A percentile compares a stretch with the other conserved stretches of the same genome.
phyloP scores from a whole-genome alignment of 1,140 invertebrate genomes.

The Pseudoatta argentina region DNA sequence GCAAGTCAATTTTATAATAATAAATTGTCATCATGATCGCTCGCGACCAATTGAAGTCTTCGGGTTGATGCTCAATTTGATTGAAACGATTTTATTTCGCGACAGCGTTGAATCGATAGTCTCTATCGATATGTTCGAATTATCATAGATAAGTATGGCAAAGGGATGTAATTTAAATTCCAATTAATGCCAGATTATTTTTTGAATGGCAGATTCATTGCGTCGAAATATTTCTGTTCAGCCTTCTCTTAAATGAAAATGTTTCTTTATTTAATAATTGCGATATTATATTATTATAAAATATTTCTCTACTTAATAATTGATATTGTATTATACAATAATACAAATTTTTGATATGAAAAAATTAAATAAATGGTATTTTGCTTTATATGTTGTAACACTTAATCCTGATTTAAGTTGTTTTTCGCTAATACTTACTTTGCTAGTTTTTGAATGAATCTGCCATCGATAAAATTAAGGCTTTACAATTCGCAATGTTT shows the following conservation, averaged over 20 bases:
- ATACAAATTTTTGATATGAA: background rate
- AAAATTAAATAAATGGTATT: constrained; percentile 8
- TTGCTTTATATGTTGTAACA: background rate
- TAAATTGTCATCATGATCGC: background rate
- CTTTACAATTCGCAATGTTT: background rate
- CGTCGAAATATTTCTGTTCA: background rate
- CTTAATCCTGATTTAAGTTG: background rate
- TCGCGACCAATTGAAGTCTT: constrained; percentile 6
- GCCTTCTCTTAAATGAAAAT: background rate
- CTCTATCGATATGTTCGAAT: background rate
- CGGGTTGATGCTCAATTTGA: background rate
- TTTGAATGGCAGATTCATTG: constrained; percentile 19
- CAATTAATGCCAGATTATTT: background rate
- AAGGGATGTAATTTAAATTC: background rate
- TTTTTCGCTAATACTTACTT: background rate
- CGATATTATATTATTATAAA: background rate
- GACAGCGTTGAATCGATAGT: background rate
- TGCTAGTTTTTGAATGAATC: background rate
- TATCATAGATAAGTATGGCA: background rate
- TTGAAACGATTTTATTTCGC: constrained; percentile 5
- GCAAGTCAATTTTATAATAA: constrained; percentile 9
- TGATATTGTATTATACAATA: background rate
- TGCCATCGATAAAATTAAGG: constrained; percentile 22
- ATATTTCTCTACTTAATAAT: background rate
- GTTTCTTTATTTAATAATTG: background rate